Base-by-base conservation (phyloP, 2,113 vertebrate species). In the Pogona vitticeps region DNA sequence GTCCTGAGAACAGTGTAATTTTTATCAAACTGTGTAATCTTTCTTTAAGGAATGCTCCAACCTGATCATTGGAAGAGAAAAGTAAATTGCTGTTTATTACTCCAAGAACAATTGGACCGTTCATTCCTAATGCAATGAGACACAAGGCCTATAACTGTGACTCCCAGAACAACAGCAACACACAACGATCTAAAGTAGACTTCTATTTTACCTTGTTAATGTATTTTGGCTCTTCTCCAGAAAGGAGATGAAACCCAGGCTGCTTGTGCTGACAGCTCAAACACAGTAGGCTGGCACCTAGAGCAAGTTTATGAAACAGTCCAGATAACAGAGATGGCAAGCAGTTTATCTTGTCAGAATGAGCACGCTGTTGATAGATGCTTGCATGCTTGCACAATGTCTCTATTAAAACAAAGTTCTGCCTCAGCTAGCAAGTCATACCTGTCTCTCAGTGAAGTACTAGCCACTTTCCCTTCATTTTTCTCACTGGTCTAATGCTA, bases 361-460 rank as follows among this genome's bases (percentile, higher is more conserved):
- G 36, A 76, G 85, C 52, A 82, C 46, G 52, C 83, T 79, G 40
- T 0, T 76, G 67, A 67, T 58, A 84, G 80, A 83, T 12, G 38
- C 80, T 20, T 2, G 7, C 7, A 67, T 40, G 56, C 61, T 46
- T 67, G 28, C 83, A 75, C 31, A 3, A 84, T 65, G 63, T 73
- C 84, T 92, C 83, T n/a, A 67, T 86, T 40, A 81, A 14, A 82
- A 85, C 8, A 90, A 87, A 75, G 70, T 80, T 70, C 83, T 70
- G 63, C 83, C 89, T 84, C 84, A 68, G 81, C 70, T 58, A 58
- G 42, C 38, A 13, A 90, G 80, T 15, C 59, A 58, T 42, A 76
- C 79, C 87, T 83, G 76, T 31, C 68, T 52, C 84, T 80, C 87
- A 91, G 70, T 31, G 65, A 84, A 79, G 82, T 85, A 42, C 28